Conservation (phyloP, 2,113 vertebrate genomes). For the Trematocara variabile region DNA sequence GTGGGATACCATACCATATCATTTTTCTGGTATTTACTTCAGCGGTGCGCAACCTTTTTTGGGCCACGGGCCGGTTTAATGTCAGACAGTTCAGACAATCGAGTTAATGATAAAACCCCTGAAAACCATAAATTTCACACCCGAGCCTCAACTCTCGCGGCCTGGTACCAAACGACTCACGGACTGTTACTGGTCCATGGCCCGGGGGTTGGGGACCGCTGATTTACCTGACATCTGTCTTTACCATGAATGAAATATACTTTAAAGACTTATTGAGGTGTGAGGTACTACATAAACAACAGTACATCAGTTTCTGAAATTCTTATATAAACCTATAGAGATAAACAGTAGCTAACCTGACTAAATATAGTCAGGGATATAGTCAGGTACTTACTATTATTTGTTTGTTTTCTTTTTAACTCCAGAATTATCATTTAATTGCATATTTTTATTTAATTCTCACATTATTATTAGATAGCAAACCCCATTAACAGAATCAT, state of each 20-base stretch:
- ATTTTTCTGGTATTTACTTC: too few relatives aligned
- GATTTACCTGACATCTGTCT: not conserved
- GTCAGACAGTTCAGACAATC: rapidly evolving
- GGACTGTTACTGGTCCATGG: not conserved
- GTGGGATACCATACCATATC: too few relatives aligned
- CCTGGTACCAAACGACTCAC: not conserved
- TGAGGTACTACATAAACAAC: not conserved
- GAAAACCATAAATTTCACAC: not conserved
- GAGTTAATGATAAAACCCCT: not conserved
- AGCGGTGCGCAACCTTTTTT: too few relatives aligned
- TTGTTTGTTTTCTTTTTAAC: not conserved
- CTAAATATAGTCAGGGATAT: not conserved
- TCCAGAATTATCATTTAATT: not conserved
- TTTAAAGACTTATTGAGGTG: not conserved
- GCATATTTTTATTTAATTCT: not conserved
- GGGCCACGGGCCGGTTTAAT: too few relatives aligned
- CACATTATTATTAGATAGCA: not conserved
- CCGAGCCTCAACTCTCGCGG: not conserved
- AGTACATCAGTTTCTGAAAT: not conserved
- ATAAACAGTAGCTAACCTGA: not conserved
- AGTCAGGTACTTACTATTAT: not conserved
- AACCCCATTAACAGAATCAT: not conserved
- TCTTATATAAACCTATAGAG: not conserved
- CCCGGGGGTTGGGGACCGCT: not conserved
- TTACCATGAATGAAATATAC: not conserved